Percentiles rank a stretch among this genome's conserved stretches.
Conservation (phyloP, 2,888 invertebrate species). For the Mystacides longicornis region DNA sequence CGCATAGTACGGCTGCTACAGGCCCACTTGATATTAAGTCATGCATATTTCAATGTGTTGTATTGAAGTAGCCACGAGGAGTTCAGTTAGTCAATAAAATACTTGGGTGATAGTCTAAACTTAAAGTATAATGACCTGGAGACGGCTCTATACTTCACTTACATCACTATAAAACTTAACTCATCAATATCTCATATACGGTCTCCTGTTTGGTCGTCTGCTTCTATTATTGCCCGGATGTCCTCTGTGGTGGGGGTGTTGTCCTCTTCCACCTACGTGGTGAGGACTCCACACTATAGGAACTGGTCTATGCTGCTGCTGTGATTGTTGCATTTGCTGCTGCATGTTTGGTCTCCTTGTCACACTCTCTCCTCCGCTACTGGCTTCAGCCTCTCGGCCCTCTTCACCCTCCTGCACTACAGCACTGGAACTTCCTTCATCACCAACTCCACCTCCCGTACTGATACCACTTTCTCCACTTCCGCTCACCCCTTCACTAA, state of each 20-base stretch:
- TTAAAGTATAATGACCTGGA: too few relatives aligned
- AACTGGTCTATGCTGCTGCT: background rate
- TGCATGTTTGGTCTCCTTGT: background rate
- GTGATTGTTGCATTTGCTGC: background rate
- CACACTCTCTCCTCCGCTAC: background rate
- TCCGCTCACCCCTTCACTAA: slow-evolving; percentile 24
- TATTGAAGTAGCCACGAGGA: too few relatives aligned
- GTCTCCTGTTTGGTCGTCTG: background rate
- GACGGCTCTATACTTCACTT: too few relatives aligned
- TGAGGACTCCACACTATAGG: background rate
- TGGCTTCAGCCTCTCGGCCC: background rate
- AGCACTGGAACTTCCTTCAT: background rate
- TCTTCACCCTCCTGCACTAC: background rate
- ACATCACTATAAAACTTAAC: too few relatives aligned
- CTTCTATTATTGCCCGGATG: background rate
- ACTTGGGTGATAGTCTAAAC: too few relatives aligned
- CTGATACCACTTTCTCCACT: background rate
- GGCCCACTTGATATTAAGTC: too few relatives aligned
- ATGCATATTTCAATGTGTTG: too few relatives aligned
- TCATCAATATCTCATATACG: background rate
- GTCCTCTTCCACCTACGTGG: background rate
- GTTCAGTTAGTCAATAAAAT: too few relatives aligned
- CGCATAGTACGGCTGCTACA: too few relatives aligned
- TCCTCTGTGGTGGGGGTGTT: background rate
- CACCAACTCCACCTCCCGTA: background rate